phyloP scores from a whole-genome alignment of 2,113 vertebrate genomes.

The Philantomba maxwellii region DNA sequence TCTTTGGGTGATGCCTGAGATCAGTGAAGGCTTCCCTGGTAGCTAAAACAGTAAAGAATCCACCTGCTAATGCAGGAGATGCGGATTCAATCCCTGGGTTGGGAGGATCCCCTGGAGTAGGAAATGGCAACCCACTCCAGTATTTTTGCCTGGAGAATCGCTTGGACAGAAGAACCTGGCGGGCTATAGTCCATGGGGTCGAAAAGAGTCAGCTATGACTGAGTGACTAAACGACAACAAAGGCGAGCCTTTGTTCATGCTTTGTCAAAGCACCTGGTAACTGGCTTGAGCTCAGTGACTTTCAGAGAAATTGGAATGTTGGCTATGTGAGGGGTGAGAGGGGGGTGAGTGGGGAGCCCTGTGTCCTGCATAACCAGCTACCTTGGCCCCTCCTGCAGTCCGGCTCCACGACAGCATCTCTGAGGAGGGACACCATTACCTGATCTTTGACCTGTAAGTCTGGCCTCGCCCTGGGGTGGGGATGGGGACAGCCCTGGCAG shows the following conservation, averaged over 20 bases:
- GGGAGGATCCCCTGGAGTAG: not conserved
- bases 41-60: not conserved
- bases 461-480: not conserved
- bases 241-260: not conserved
- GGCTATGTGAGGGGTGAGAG: not conserved
- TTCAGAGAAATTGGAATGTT: not conserved
- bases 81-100: not conserved
- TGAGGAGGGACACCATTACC: conserved; percentile 86
- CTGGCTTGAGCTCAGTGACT: not conserved
- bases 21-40: not conserved
- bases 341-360: not conserved
- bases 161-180: not conserved
- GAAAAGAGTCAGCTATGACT: not conserved
- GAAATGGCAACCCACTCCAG: not conserved
- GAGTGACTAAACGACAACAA: not conserved
- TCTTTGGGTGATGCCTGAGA: not conserved
- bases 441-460: conserved; percentile 89
- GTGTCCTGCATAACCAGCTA: not conserved
- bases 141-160: not conserved
- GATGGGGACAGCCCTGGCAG: not conserved
- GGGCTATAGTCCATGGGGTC: not conserved
- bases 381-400: conserved; percentile 74
- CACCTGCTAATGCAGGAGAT: not conserved
- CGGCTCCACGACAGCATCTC: conserved; percentile 87
- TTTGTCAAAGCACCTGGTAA: not conserved